Percentiles rank a stretch among this genome's conserved stretches.
These are phyloP conservation scores for Chrysogorgia sp. DNA, from an alignment of 92 coral and sea anemone genomes.

Conservation along the genomic window DNA sequence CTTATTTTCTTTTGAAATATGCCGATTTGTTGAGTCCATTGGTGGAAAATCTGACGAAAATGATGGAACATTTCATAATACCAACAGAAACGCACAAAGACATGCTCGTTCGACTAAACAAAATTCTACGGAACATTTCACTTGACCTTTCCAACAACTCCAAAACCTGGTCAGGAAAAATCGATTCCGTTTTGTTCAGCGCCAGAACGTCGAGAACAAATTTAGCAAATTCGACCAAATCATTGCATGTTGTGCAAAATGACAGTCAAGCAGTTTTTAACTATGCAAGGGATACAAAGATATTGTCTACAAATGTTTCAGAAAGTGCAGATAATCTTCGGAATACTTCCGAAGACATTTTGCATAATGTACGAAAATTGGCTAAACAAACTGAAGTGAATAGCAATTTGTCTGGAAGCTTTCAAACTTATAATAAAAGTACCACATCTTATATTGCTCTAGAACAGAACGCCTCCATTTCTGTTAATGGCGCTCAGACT, in stretches of 20 bases:
- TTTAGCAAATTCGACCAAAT: background rate
- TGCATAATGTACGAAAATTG: conserved; percentile 1
- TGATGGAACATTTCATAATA: background rate
- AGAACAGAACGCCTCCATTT: conserved; percentile 47
- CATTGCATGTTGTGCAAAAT: conserved; percentile 6
- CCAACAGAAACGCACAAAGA: background rate
- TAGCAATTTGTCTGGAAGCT: conserved; percentile 50
- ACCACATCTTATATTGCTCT: conserved; percentile 45
- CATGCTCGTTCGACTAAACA: background rate
- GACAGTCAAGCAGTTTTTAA: background rate
- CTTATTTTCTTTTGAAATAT: conserved; percentile 14
- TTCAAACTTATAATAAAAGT: conserved; percentile 40
- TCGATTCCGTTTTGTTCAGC: background rate
- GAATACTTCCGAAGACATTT: background rate
- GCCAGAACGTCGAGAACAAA: background rate
- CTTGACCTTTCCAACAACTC: background rate
- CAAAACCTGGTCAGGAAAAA: background rate
- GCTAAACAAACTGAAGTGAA: conserved; percentile 44
- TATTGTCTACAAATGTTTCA: background rate
- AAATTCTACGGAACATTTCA: conserved; percentile 10
- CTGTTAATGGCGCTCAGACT: conserved; percentile 24
- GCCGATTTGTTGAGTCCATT: background rate
- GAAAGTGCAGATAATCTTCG: background rate
- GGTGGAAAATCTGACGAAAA: conserved; percentile 2
- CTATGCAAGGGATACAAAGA: background rate